phyloP scores from a whole-genome alignment of 2,797 vertebrate genomes.

The Carapus acus region DNA sequence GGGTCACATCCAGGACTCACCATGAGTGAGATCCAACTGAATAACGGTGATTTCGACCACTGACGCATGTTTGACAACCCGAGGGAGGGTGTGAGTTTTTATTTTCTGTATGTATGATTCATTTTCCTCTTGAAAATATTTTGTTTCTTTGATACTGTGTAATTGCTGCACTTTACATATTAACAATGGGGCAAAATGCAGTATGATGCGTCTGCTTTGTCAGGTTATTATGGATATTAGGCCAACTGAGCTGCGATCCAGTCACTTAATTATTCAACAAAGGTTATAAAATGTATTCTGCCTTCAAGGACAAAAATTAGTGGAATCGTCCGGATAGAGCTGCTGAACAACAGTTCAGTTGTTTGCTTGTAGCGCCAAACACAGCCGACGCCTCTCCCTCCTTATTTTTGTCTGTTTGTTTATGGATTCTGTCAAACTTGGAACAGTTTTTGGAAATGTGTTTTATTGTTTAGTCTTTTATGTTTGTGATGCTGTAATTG shows the following conservation, averaged over 20 bases:
- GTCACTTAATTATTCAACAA: conserved; percentile 30
- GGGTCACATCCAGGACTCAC: conserved; percentile 32
- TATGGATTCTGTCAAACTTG: conserved; percentile 66
- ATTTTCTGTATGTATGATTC: conserved; percentile 38
- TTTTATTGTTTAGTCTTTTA: conserved; percentile 61
- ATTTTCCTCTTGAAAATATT: conserved; percentile 46
- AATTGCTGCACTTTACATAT: conserved; percentile 69
- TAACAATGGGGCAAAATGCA: conserved; percentile 32
- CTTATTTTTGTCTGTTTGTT: conserved; percentile 52
- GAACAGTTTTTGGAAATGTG: conserved; percentile 58
- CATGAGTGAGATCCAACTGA: conserved; percentile 27
- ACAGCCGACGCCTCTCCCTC: conserved; percentile 60
- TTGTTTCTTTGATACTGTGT: conserved; percentile 48
- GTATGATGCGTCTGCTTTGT: conserved; percentile 15
- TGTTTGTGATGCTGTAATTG: conserved; percentile 72
- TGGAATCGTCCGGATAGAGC: conserved; percentile 22
- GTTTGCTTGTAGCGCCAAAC: conserved; percentile 54
- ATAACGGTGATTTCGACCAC: conserved; percentile 47
- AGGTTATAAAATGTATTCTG: conserved; percentile 32
- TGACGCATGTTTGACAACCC: conserved; percentile 45
- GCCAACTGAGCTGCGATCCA: conserved; percentile 47
- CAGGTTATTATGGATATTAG: conserved; percentile 33
- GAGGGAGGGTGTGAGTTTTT: conserved; percentile 33
- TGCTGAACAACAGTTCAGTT: conserved; percentile 34
- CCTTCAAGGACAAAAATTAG: conserved; percentile 39